Percentiles rank a stretch among this genome's conserved stretches.
Evolutionary conservation across 2,888 invertebrate species (phyloP).

Genomic region (Phyllotreta striolata): DNA sequence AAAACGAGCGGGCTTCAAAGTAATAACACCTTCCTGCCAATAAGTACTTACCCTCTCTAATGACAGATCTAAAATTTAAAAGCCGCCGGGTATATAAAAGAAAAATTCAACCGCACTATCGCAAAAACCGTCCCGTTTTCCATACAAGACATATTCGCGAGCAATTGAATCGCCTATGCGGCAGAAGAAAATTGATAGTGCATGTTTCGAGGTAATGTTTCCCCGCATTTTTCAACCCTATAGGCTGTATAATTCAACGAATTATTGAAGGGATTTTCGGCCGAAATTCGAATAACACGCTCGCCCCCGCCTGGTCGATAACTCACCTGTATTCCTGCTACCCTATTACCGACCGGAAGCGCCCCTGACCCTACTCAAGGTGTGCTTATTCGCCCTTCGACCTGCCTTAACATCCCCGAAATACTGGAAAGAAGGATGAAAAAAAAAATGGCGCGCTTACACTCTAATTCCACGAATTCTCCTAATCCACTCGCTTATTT

Average conservation of each 20-base stretch:
- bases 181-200: too few species aligned
- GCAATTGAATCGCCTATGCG: too few species aligned
- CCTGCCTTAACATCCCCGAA: slow-evolving; percentile 23
- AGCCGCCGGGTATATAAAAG: too few species aligned
- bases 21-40: slow-evolving; percentile 19
- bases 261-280: too few species aligned
- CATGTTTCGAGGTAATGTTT: too few species aligned
- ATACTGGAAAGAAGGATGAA: neutral
- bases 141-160: too few species aligned
- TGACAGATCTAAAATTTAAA: neutral
- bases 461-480: neutral
- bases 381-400: slow-evolving; percentile 24
- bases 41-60: slow-evolving; percentile 9
- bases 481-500: neutral
- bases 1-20: slow-evolving; percentile 17
- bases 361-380: slow-evolving; percentile 23
- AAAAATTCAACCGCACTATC: too few species aligned
- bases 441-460: neutral
- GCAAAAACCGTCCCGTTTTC: too few species aligned
- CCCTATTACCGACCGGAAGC: slow-evolving; percentile 20
- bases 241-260: too few species aligned
- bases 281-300: too few species aligned
- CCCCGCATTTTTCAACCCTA: too few species aligned
- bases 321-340: slow-evolving; percentile 23
- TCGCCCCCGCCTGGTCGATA: slow-evolving; percentile 9